Evolutionary conservation across 2,888 invertebrate species (phyloP).

Genomic region (Drosophila mimica): DNA sequence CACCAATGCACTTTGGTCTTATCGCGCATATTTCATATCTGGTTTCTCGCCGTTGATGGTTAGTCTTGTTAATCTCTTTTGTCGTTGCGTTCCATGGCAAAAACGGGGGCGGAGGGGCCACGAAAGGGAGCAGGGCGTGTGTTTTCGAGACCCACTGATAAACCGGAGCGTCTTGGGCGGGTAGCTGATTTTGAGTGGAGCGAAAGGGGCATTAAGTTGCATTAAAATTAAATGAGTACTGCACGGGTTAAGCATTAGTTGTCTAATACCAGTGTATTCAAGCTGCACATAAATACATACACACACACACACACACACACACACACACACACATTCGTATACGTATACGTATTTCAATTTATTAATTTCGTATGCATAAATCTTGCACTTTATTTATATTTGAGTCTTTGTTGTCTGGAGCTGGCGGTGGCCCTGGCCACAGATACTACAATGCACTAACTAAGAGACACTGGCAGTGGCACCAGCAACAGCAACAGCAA

Average conservation of each 20-base stretch:
- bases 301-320: background rate
- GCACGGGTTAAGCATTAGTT: slow-evolving; percentile 56
- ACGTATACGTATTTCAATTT: slow-evolving; percentile 64
- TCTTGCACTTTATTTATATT: slow-evolving; percentile 75
- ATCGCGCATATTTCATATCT: slow-evolving; percentile 77
- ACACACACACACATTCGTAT: background rate
- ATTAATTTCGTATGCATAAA: slow-evolving; percentile 77
- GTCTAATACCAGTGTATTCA: slow-evolving; percentile 54
- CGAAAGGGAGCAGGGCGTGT: background rate
- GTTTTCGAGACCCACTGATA: slow-evolving; percentile 48
- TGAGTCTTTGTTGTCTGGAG: slow-evolving; percentile 74
- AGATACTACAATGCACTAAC: slow-evolving; percentile 56
- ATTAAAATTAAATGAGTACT: slow-evolving; percentile 69
- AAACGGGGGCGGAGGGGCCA: background rate
- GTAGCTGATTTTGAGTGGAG: background rate
- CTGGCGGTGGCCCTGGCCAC: slow-evolving; percentile 57
- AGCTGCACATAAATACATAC: background rate
- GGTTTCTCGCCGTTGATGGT: slow-evolving; percentile 65
- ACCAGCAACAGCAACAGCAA: background rate
- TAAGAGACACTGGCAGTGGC: slow-evolving; percentile 12
- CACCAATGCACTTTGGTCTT: slow-evolving; percentile 77
- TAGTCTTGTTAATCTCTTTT: slow-evolving; percentile 71
- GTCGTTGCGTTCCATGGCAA: slow-evolving; percentile 26
- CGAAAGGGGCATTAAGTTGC: slow-evolving; percentile 8
- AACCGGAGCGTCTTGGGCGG: slow-evolving; percentile 29